Base-by-base conservation (phyloP, 2,797 vertebrate species). In the Sebastes minor region DNA sequence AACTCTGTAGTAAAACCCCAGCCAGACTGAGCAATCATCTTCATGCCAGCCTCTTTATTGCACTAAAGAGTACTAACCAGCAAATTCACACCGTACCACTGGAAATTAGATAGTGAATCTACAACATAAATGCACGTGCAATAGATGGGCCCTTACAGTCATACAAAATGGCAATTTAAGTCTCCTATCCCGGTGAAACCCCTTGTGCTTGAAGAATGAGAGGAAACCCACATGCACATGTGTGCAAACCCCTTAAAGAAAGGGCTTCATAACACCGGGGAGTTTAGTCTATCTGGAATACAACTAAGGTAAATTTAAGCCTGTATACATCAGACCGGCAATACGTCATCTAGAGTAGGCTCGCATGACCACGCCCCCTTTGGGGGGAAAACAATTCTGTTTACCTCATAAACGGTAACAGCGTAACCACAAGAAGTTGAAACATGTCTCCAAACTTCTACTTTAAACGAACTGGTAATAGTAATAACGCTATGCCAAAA, bases 1-100 rank as follows among this genome's bases (percentile, higher is more conserved):
- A 74, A 84, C 63, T 73, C 55, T 86, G 83, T 85, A 74, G 79
- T 90, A 88, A 91, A 90, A 82, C 68, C 62, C 73, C 64, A 63
- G 56, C 33, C 65, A 69, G 71, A 32, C 46, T 70, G 42, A 55
- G 42, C 62, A 46, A 25, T 42, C 30, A 65, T 73, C 30, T 49
- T 61, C 3, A 3, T 28, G 59, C 60, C 69, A 69, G 60, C 49
- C 13, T 64, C 13, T 72, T 85, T 65, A 80, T 27, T 79, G 74
- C 66, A 33, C 55, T 66, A 55, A 57, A 27, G 52, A 68, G 63
- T 23, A 14, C n/a, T 62, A 67, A 79, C 38, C 13, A 46, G 59
- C n/a, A 80, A 82, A 75, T 65, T 74, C 53, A 82, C 71, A 64
- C 22, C 14, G 25, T 25, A 32, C 14, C 4, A 5, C 3, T 67